Base-by-base conservation (phyloP, 2,113 vertebrate species). In the Pollachius pollachius region DNA sequence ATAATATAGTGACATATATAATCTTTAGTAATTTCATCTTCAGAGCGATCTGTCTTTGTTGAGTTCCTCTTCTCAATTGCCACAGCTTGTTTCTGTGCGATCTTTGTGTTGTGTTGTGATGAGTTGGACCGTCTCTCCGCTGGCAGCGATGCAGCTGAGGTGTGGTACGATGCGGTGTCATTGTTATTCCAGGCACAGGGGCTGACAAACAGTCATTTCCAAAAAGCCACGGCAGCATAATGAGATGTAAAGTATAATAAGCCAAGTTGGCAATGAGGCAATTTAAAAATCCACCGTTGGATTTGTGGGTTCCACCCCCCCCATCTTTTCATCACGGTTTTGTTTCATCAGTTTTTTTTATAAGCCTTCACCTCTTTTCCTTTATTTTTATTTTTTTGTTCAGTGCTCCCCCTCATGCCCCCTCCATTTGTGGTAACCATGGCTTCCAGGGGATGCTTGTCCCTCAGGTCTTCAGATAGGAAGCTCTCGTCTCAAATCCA, bases 201-300 rank as follows among this genome's bases (percentile, higher is more conserved):
- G 62, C 73, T 81, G 75, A 84, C 77, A 81, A 78, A 84, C 82
- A 82, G 76, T 68, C 79, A 65, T 77, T 71, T 77, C 71, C 62
- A 79, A 77, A 84, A 70, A 23, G 17, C 61, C 37, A 76, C 60
- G 12, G 23, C 70, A 77, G 72, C 70, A 81, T 87, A 88, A 89
- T 87, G 83, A 88, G 83, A 86, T 83, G 73, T 81, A 71, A 84
- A 81, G 74, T 83, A 85, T 85, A 87, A 88, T 87, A 85, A 85
- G 79, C 77, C 72, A 76, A 78, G 76, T 78, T 83, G 81, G 81
- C 74, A 70, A 48, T 18, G 3, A 83, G 73, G 82, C 77, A 81
- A 80, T 86, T 81, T 86, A 65, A 73, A 71, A 83, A 80, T 79
- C 71, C 25, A 15, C 68, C 18, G 41, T 68, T 63, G 76, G 72